Conservation (phyloP, 2,113 vertebrate genomes). For the Lasiurus borealis region DNA sequence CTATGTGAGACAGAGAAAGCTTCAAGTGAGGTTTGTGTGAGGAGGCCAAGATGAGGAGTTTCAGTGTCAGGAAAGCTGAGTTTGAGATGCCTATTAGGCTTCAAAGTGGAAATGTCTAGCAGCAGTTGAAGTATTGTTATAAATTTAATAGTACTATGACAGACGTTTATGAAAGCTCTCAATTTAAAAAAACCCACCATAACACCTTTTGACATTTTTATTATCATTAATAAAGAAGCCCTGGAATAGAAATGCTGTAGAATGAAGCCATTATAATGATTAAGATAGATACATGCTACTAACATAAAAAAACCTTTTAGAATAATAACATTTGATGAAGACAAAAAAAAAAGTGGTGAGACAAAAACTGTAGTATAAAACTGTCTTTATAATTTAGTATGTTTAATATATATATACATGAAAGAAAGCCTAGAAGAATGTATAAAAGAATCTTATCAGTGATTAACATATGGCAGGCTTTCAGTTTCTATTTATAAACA, state of each 20-base stretch:
- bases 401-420: neutral
- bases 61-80: neutral
- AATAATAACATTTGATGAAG: neutral
- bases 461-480: neutral
- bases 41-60: neutral
- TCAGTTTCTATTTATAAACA: slow-evolving; percentile 7
- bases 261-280: slow-evolving; percentile 16
- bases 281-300: neutral
- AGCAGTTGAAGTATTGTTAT: neutral
- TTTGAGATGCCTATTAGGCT: neutral
- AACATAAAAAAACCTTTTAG: neutral
- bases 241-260: neutral
- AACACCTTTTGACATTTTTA: neutral
- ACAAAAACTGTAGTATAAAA: neutral
- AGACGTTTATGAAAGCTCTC: neutral
- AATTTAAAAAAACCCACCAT: neutral
- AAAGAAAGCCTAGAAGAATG: slow-evolving; percentile 3
- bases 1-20: neutral
- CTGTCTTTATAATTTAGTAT: neutral
- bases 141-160: neutral
- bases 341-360: neutral
- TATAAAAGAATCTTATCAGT: neutral
- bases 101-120: neutral
- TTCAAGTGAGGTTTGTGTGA: neutral
- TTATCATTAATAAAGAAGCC: neutral